Conservation (phyloP, 2,797 vertebrate species). For the Helarctos malayanus region DNA sequence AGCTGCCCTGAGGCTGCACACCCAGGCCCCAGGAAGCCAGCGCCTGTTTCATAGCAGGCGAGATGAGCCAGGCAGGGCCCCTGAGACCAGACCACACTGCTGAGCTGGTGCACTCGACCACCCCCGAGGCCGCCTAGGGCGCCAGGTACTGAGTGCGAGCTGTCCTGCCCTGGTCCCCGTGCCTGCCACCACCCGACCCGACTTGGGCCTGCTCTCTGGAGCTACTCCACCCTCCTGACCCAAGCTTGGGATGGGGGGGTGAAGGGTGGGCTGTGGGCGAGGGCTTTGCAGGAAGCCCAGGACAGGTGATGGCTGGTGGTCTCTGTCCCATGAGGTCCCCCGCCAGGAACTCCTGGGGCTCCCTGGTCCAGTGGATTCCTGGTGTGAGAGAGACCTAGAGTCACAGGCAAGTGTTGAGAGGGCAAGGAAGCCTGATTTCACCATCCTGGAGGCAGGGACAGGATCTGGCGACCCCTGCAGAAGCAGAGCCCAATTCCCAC, state of each 20-base stretch:
- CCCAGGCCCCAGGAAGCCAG: neutral
- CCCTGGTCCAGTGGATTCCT: neutral
- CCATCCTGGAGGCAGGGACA: neutral
- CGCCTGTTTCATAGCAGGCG: neutral
- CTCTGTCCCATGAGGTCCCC: neutral
- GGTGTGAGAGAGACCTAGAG: no score
- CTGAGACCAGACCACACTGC: neutral
- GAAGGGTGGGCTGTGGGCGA: neutral
- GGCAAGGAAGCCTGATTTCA: neutral
- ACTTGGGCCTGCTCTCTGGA: rapidly evolving
- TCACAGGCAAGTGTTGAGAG: no score
- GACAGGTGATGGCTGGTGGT: no score
- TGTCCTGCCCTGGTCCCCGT: neutral
- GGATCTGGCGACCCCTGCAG: neutral
- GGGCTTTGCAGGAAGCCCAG: neutral
- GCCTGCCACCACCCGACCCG: neutral
- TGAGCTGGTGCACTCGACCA: neutral
- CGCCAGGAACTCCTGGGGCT: neutral
- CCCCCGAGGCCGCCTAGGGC: neutral
- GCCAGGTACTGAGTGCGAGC: rapidly evolving
- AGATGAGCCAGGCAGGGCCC: neutral
- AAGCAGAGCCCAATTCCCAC: neutral
- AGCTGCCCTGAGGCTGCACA: neutral
- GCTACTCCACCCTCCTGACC: neutral
- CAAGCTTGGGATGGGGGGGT: neutral